phyloP scores from a whole-genome alignment of 2,888 invertebrate species.

The Idaea biselata region DNA sequence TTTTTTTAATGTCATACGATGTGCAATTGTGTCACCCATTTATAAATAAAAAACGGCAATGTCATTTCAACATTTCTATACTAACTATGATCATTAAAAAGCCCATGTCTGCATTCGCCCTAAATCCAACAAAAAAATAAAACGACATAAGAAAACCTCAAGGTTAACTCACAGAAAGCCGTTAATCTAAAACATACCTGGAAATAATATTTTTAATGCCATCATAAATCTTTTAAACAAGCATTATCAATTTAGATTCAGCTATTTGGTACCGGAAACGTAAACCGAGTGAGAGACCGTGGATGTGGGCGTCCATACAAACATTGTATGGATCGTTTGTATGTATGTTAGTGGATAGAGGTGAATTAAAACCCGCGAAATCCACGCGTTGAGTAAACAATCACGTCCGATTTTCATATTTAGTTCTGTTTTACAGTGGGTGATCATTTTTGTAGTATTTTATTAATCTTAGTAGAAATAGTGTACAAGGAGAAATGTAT shows the following conservation, averaged over 20 bases:
- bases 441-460: background rate
- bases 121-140: background rate
- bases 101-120: background rate
- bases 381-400: slow-evolving; percentile 24
- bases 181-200: slow-evolving; percentile 15
- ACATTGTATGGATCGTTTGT: slow-evolving; percentile 19
- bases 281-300: slow-evolving; percentile 9
- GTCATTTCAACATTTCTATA: no score
- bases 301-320: slow-evolving; percentile 15
- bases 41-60: no score
- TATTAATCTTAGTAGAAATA: no score
- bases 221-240: slow-evolving; percentile 24
- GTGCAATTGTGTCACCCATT: no score
- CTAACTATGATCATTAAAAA: background rate
- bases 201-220: slow-evolving; percentile 21
- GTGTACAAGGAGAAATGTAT: no score
- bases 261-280: slow-evolving; percentile 21
- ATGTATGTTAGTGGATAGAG: slow-evolving; percentile 9
- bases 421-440: slow-evolving; percentile 19
- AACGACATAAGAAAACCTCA: background rate
- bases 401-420: slow-evolving; percentile 15
- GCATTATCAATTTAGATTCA: slow-evolving; percentile 19
- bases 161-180: background rate
- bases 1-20: no score
- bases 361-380: slow-evolving; percentile 28